Percentiles rank a stretch among this genome's conserved stretches.
These are phyloP conservation scores for Engystomops pustulosus DNA, from an alignment of 2,113 vertebrate species.

Conservation along the genomic window DNA sequence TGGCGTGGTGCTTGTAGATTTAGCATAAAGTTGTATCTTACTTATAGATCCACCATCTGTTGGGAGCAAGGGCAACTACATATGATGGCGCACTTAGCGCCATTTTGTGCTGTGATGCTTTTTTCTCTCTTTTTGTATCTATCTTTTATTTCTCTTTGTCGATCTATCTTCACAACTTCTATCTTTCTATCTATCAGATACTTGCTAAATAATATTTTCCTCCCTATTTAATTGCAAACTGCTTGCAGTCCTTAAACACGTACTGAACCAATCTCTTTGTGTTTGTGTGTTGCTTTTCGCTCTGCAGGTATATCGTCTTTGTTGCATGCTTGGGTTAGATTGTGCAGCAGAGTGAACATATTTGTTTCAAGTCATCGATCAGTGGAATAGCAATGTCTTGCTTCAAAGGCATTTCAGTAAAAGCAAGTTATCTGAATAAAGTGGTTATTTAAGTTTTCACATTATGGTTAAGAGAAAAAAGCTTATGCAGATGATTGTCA, in stretches of 20 bases:
- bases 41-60: too few relatives aligned
- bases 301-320: slow-evolving; percentile 60
- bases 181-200: not conserved
- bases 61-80: too few relatives aligned
- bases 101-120: too few relatives aligned
- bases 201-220: not conserved
- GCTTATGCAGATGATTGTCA: slow-evolving; percentile 14
- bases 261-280: slow-evolving; percentile 66
- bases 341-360: slow-evolving; percentile 65
- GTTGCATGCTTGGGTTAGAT: slow-evolving; percentile 66
- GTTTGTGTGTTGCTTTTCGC: slow-evolving; percentile 63
- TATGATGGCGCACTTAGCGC: too few relatives aligned
- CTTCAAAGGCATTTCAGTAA: slow-evolving; percentile 51
- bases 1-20: too few relatives aligned
- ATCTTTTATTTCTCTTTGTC: not conserved
- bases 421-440: slow-evolving; percentile 49
- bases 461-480: slow-evolving; percentile 18
- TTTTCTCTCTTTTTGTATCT: too few relatives aligned
- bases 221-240: slow-evolving; percentile 25
- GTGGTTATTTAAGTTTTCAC: slow-evolving; percentile 25
- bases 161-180: not conserved
- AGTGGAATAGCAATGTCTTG: slow-evolving; percentile 52
- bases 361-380: slow-evolving; percentile 56
- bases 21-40: too few relatives aligned
- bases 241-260: slow-evolving; percentile 56